A percentile compares a stretch with the other conserved stretches of the same genome.
phyloP scores from a whole-genome alignment of 2,113 vertebrate species.

The Eira barbara region DNA sequence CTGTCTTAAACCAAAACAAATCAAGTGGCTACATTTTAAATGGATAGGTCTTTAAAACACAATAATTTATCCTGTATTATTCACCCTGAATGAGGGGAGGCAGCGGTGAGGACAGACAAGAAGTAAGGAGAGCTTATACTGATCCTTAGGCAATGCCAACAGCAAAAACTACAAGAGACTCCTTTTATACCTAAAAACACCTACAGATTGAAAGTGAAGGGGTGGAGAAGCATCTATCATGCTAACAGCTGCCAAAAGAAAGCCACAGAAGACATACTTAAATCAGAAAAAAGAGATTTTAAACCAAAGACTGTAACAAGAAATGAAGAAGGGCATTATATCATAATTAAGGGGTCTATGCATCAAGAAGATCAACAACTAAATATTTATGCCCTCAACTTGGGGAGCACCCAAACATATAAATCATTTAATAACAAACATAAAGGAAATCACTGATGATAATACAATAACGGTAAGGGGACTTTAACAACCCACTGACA shows the following conservation, averaged over 20 bases:
- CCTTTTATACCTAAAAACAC: background rate
- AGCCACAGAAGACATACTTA: background rate
- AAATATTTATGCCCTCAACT: background rate
- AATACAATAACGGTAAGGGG: background rate
- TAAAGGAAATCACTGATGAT: background rate
- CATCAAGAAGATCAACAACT: background rate
- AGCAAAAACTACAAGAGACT: background rate
- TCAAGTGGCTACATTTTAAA: background rate
- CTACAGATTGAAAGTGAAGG: background rate
- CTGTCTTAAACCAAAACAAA: background rate
- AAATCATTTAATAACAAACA: background rate
- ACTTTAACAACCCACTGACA: background rate
- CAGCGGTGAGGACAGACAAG: background rate
- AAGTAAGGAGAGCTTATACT: background rate
- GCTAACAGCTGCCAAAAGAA: background rate
- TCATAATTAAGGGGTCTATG: background rate
- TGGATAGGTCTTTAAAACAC: background rate
- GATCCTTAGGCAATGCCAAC: background rate
- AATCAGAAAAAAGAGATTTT: background rate
- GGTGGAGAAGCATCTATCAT: background rate
- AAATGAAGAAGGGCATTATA: background rate
- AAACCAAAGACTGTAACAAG: background rate
- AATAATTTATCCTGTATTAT: background rate
- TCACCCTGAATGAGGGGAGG: background rate
- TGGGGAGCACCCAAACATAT: background rate